These are phyloP conservation scores for Diaphora mendica DNA, from an alignment of 2,888 invertebrate species.

Conservation along the genomic window DNA sequence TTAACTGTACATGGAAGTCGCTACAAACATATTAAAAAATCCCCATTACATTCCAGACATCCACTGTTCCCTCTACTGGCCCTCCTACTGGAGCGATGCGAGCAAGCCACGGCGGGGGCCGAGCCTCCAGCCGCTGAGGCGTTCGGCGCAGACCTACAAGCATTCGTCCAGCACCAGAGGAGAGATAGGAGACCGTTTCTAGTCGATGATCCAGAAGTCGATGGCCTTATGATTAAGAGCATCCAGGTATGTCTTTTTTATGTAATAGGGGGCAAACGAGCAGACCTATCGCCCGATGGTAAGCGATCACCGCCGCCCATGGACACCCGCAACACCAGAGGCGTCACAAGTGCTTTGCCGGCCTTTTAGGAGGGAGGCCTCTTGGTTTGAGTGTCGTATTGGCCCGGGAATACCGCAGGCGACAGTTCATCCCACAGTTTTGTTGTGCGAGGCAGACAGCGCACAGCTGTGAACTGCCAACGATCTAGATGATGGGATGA, in stretches of 20 bases:
- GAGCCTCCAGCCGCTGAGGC: constrained; percentile 93
- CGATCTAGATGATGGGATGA: too few species aligned
- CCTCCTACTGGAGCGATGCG: constrained; percentile 97
- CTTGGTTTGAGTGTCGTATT: too few species aligned
- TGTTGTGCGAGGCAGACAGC: too few species aligned
- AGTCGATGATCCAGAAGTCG: constrained; percentile 97
- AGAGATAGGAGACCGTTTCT: constrained; percentile 94
- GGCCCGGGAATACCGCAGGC: too few species aligned
- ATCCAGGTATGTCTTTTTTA: constrained; percentile 69
- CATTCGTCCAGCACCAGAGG: constrained; percentile 96
- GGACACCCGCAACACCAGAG: too few species aligned
- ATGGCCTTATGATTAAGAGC: constrained; percentile 90
- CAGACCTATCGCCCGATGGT: neutral
- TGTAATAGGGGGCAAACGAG: neutral
- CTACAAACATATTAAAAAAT: neutral
- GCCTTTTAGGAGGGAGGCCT: too few species aligned
- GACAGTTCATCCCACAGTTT: too few species aligned
- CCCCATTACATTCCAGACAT: constrained; percentile 88
- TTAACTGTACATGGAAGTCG: too few species aligned
- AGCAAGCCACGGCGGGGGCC: constrained; percentile 97
- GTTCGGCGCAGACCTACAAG: constrained; percentile 95
- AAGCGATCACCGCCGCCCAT: too few species aligned
- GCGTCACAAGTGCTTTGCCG: too few species aligned
- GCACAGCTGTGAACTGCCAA: too few species aligned
- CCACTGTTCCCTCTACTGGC: constrained; percentile 97